A percentile compares a stretch with the other conserved stretches of the same genome.
Evolutionary conservation across 2,113 vertebrate genomes (phyloP).

Genomic region (Alligator mississippiensis): DNA sequence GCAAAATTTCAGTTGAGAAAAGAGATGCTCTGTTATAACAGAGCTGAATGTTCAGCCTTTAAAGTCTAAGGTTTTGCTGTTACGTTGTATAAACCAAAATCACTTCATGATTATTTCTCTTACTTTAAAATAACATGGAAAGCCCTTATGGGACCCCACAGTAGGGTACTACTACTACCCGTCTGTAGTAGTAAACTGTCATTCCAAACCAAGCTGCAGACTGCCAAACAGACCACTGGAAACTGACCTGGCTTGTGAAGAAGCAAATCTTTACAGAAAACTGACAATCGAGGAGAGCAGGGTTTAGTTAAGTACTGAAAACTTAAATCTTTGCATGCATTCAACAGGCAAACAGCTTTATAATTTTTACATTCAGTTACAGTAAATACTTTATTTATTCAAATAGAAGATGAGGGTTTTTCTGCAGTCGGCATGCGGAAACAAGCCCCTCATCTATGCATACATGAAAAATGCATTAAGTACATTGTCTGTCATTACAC

Average conservation of each 20-base stretch:
- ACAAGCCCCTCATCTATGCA: too few species aligned
- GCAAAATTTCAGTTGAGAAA: not conserved
- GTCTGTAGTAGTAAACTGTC: not conserved
- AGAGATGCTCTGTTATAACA: not conserved
- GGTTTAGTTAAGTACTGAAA: not conserved
- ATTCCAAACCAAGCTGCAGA: constrained; percentile 20
- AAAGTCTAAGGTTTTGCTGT: not conserved
- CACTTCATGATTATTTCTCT: constrained; percentile 22
- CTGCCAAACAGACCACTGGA: not conserved
- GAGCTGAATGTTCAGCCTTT: not conserved
- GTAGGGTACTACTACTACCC: too few species aligned
- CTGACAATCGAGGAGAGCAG: not conserved
- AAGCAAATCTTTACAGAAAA: not conserved
- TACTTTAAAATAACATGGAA: constrained; percentile 5
- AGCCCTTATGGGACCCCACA: not conserved
- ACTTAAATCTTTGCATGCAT: not conserved
- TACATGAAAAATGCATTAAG: too few species aligned
- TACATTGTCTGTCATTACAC: too few species aligned
- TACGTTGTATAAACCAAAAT: not conserved
- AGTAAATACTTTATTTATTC: not conserved
- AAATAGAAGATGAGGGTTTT: too few species aligned
- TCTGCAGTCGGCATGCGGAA: too few species aligned
- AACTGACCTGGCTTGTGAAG: not conserved
- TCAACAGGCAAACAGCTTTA: not conserved
- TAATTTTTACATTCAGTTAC: not conserved